Conservation (phyloP, 1,140 invertebrate species). For the Drosophila trapezifrons region DNA sequence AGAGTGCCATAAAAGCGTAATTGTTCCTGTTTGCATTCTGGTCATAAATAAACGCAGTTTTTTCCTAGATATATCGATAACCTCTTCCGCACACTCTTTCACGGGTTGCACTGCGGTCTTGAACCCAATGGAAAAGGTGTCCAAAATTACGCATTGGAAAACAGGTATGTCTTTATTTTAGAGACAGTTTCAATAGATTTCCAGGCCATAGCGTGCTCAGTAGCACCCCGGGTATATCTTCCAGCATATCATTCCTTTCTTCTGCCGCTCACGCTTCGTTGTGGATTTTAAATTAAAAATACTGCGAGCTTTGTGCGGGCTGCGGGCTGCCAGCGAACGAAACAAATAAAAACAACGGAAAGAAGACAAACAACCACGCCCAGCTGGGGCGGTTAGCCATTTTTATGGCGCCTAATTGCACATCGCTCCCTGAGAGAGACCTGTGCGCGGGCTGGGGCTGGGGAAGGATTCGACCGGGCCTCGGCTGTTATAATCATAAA, state of each 20-base stretch:
- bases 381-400: constrained; percentile 71
- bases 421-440: constrained; percentile 42
- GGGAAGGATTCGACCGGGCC: constrained; percentile 51
- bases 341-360: constrained; percentile 49
- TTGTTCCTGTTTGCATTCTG: constrained; percentile 1
- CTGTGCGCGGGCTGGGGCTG: not conserved
- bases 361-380: constrained; percentile 76
- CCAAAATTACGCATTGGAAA: not conserved
- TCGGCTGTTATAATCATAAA: constrained; percentile 83
- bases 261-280: constrained; percentile 56
- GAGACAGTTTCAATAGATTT: not conserved
- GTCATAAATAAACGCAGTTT: not conserved
- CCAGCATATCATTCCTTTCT: constrained; percentile 18
- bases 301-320: constrained; percentile 59
- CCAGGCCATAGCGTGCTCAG: not conserved
- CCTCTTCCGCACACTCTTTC: too few species aligned
- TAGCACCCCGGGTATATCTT: constrained; percentile 1
- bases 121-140: not conserved
- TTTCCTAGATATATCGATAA: not conserved
- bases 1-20: constrained; percentile 14
- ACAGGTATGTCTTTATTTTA: too few species aligned
- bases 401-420: constrained; percentile 83
- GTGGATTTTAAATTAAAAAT: constrained; percentile 80
- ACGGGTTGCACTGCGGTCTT: too few species aligned
- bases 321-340: constrained; percentile 49